Base-by-base conservation (phyloP, 1,140 invertebrate genomes). In the Trachymyrmex cornetzi region DNA sequence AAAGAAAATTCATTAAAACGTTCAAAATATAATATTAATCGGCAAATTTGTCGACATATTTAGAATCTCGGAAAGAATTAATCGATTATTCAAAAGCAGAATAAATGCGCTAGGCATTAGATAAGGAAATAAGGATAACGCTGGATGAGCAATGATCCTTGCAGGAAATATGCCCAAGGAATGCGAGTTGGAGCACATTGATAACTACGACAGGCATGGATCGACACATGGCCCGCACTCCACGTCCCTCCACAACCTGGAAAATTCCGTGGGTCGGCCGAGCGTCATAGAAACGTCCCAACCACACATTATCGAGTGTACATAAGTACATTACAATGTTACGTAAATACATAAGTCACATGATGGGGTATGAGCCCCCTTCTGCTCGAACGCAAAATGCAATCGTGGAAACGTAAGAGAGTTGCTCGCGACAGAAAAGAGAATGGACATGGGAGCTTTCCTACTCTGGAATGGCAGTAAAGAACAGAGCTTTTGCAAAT, bases 291-390 rank as follows among this genome's bases (percentile, higher is more conserved):
- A 98, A 95, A 98, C 97, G 59, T 98, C 96, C 89, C 97, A 98
- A 93, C 97, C 97, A 44, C 97, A 98, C 95, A 98, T 98, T 90
- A 98, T 98, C 91, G 97, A 98, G 95, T 98, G 98, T 96, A 98
- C 98, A 95, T 98, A 98, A 96, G 85, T 57, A 69, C 66, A 69
- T 69, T 24, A 69, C 44, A 69, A 69, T 24, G 38, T 50, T 69
- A 69, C 14, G 50, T 69, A 48, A 48, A 14, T 95, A 98, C 97
- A 95, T 98, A 98, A 96, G 79, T 57, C 69, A 38, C 69, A 74
- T 59, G 84, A 80, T 59, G 57, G 81, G 86, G 86, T 87, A 87
- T 81, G 74, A 90, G 57, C 89, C 80, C 86, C 79, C 77, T 71
- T 81, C 80, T 64, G 89, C 63, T 90, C 77, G 67, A 80, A 66